Base-by-base conservation (phyloP, 2,888 invertebrate genomes). In the Orthonevra nobilis region DNA sequence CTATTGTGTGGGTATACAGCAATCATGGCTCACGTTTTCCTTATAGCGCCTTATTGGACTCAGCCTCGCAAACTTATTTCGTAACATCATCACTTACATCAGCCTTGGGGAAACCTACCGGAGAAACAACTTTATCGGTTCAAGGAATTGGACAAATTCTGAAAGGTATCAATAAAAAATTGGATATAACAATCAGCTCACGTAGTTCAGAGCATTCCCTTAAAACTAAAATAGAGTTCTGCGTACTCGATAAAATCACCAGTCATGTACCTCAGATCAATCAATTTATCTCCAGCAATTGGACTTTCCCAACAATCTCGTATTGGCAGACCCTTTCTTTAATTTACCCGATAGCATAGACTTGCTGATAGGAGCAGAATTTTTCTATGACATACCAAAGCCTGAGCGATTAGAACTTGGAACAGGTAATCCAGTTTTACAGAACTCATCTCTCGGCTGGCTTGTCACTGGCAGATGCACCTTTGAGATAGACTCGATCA, bases 51-150 rank as follows among this genome's bases (percentile, higher is more conserved):
- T 50, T 36, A 14, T 50, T 34, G 32, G 34, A 32, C n/a, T 42
- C 56, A 12, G 56, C 19, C 14, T 58, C 30, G 30, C 58, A 58
- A 58, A 17, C 42, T 32, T 42, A 56, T 28, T 56, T 42, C 30
- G 40, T 26, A n/a, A 56, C 40, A 3, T 34, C 20, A 30, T 7
- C 58, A 42, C 58, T 58, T n/a, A 30, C 30, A 15, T 30, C 30
- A 23, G 23, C 23, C 5, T 5, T 23, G 3, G 23, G 23, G 23
- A 23, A 4, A 23, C 23, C 23, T 23, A 23, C 23, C 23, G 23
- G 5, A 23, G 23, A 23, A 23, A 23, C 23, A 23, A 5, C 23
- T 23, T 23, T 23, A 23, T 23, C 23, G 30, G 30, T 30, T 30
- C 30, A 30, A 30, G 30, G 30, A 30, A 30, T 30, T 30, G 30